These are phyloP conservation scores for Chloroclysta siterata DNA, from an alignment of 2,888 invertebrate species.

Conservation along the genomic window DNA sequence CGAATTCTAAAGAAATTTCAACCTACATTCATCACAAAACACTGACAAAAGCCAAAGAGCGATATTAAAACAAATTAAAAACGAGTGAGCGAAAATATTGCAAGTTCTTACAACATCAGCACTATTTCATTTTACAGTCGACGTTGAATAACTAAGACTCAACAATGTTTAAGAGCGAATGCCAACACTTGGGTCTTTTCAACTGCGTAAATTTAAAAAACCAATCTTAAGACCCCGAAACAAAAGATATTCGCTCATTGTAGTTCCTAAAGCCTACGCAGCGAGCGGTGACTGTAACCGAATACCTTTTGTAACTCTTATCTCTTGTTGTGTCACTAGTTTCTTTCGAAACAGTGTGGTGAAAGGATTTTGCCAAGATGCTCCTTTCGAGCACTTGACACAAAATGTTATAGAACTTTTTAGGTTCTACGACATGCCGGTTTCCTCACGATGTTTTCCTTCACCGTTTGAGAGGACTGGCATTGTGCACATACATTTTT, in stretches of 20 bases:
- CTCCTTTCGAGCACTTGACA: too few relatives aligned
- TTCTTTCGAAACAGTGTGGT: too few relatives aligned
- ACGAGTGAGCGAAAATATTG: conserved; percentile 8
- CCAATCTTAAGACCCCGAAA: conserved; percentile 56
- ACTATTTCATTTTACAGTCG: conserved; percentile 14
- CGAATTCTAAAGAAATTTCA: neutral
- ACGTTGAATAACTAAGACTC: conserved; percentile 23
- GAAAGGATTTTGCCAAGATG: too few relatives aligned
- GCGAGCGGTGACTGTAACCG: neutral
- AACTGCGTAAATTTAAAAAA: conserved; percentile 45
- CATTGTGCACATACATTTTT: too few relatives aligned
- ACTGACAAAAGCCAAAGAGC: conserved; percentile 6
- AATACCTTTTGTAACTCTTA: neutral
- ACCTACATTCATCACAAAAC: conserved; percentile 3
- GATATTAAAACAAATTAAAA: conserved; percentile 13
- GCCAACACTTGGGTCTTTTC: conserved; percentile 51
- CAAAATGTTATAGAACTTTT: too few relatives aligned
- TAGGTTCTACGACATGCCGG: too few relatives aligned
- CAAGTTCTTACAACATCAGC: conserved; percentile 4
- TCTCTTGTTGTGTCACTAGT: too few relatives aligned
- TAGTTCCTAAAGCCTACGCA: conserved; percentile 41
- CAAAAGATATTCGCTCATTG: conserved; percentile 64
- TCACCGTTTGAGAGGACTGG: too few relatives aligned
- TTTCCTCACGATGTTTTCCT: too few relatives aligned
- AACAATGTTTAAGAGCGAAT: conserved; percentile 45